Base-by-base conservation (phyloP, 2,113 vertebrate genomes). In the Hydrochoerus hydrochaeris region DNA sequence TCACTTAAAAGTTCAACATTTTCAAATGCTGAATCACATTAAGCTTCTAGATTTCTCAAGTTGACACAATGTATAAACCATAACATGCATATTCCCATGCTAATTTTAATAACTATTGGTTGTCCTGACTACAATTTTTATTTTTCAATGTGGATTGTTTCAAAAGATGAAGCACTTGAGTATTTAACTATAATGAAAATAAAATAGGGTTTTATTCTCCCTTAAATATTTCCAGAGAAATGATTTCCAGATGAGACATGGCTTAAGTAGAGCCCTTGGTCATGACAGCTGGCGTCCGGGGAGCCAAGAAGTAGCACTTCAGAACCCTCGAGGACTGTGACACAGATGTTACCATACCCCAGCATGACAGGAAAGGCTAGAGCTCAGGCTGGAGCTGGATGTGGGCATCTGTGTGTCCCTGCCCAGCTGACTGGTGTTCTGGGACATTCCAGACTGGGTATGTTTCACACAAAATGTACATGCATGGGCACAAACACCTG, bases 201-300 rank as follows among this genome's bases (percentile, higher is more conserved):
- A 16, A 54, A 54, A 54, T 5, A 17, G 19, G 54, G 54, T 16
- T 57, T 38, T 5, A 17, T 54, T 17, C 62, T n/a, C 26, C 57
- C 52, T 62, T 89, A 75, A 20, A 44, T 32, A 75, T n/a, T 32
- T 69, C 83, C 62, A 57, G 65, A 95, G 24, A 28, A 75, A n/a
- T 12, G 1, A 1, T 32, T 54, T 69, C 83, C 83, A 54, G 69
- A 38, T 4, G 38, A 20, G 78, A 41, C 0, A 0, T 32, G 71
- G 65, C 0, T 4, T 2, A 52, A 78, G 22, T 0, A 0, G 38
- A 71, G 19, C 17, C 14, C 35, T 38, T 13, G 38, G 71, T 44
- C 71, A 44, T 24, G 71, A 9, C 1, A 26, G 38, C 38, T 75
- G 38, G n/a, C 24, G 30, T 32, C 46, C 0, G 20, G 38, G 35